Conservation (phyloP, 2,113 vertebrate species). For the Hyperoodon ampullatus region DNA sequence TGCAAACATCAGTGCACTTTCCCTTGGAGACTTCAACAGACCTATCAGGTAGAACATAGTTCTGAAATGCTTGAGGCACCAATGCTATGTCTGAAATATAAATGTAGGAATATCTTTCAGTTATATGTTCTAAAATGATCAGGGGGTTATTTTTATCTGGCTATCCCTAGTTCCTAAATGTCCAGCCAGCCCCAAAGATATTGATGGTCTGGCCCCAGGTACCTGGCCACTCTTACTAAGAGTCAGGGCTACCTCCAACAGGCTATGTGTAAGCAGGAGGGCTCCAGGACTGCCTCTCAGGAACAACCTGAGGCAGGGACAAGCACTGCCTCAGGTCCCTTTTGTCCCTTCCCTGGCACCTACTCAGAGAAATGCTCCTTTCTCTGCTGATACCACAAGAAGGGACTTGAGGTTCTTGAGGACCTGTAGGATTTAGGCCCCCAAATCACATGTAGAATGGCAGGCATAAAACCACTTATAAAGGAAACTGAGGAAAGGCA, state of each 20-base stretch:
- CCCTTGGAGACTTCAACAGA: not conserved
- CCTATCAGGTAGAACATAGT: not conserved
- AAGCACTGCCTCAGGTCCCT: not conserved
- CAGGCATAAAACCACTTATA: not conserved
- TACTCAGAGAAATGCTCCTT: not conserved
- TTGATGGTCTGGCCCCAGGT: not conserved
- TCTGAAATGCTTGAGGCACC: not conserved
- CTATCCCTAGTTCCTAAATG: not conserved
- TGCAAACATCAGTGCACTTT: not conserved
- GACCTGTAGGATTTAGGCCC: not conserved
- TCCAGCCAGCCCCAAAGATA: not conserved
- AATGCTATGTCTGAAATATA: not conserved
- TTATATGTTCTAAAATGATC: not conserved
- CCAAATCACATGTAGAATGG: too few species aligned
- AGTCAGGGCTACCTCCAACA: not conserved
- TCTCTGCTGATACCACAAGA: not conserved
- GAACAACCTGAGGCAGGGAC: not conserved
- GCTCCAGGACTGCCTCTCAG: not conserved
- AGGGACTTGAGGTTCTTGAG: not conserved
- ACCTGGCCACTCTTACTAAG: not conserved
- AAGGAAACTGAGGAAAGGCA: not conserved
- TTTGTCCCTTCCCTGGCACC: not conserved
- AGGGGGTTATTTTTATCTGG: not conserved
- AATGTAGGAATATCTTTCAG: not conserved
- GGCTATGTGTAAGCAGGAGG: not conserved